These are phyloP conservation scores for Pogona vitticeps DNA, from an alignment of 2,113 vertebrate species.

Conservation along the genomic window DNA sequence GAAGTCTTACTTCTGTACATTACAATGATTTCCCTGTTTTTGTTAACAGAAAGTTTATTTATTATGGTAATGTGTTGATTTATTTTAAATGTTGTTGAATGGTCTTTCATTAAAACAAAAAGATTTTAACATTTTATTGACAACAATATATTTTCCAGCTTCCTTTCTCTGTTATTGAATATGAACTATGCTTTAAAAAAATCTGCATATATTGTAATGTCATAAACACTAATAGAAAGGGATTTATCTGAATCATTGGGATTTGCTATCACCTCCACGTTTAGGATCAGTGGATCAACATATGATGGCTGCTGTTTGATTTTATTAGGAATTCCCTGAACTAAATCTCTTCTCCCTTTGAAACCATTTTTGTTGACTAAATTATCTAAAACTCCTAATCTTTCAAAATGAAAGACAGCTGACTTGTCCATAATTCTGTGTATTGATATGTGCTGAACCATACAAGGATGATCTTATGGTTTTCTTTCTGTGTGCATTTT, in stretches of 20 bases:
- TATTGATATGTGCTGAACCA: neutral
- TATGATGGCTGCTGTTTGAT: constrained; percentile 22
- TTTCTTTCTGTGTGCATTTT: neutral
- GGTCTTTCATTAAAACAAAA: constrained; percentile 93
- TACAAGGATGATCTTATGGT: neutral
- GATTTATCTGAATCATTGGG: neutral
- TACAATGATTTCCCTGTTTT: constrained; percentile 80
- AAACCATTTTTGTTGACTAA: neutral
- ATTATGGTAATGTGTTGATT: constrained; percentile 91
- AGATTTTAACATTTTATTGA: constrained; percentile 89
- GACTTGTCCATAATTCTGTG: neutral
- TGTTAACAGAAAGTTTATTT: constrained; percentile 89
- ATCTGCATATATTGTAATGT: constrained; percentile 35
- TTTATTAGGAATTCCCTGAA: neutral
- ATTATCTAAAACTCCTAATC: neutral
- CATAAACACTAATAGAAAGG: neutral
- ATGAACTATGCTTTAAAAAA: constrained; percentile 44
- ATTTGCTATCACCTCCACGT: neutral
- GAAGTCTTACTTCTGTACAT: constrained; percentile 87
- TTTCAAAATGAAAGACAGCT: neutral
- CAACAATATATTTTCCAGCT: constrained; percentile 59
- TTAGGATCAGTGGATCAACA: constrained; percentile 28
- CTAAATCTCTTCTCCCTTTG: neutral
- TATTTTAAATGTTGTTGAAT: constrained; percentile 93
- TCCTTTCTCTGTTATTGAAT: constrained; percentile 56